phyloP scores from a whole-genome alignment of 30 jellyfish, hydroid and myxozoan species.

The Aurelia sp. region DNA sequence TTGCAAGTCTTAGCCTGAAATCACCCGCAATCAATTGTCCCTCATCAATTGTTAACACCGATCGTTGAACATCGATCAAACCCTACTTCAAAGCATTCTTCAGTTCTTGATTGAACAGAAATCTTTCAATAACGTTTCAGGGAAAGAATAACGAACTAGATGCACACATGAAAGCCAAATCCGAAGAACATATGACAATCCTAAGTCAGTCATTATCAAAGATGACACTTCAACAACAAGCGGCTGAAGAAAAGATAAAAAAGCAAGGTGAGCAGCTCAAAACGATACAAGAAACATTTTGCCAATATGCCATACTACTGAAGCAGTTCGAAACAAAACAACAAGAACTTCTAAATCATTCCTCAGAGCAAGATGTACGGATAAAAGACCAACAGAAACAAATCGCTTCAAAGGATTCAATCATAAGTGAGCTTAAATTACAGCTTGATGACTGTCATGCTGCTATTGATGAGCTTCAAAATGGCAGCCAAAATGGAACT shows the following conservation, averaged over 20 bases:
- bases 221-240: slow-evolving; percentile 57
- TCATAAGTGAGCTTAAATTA: slow-evolving; percentile 42
- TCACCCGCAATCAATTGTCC: no score
- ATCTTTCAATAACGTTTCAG: slow-evolving; percentile 12
- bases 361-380: slow-evolving; percentile 15
- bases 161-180: slow-evolving; percentile 49
- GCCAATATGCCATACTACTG: slow-evolving; percentile 51
- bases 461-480: slow-evolving; percentile 34
- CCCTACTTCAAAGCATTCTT: no score
- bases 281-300: slow-evolving; percentile 54
- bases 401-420: slow-evolving; percentile 31
- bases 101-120: no score
- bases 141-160: slow-evolving; percentile 70
- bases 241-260: slow-evolving; percentile 47
- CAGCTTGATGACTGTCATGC: slow-evolving; percentile 58
- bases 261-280: slow-evolving; percentile 49
- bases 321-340: slow-evolving; percentile 47
- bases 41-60: no score
- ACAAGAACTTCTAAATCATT: slow-evolving; percentile 17
- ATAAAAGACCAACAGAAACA: slow-evolving; percentile 34
- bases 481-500: slow-evolving; percentile 71
- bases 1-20: no score
- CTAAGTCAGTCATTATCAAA: slow-evolving; percentile 65
- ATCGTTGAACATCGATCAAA: no score
- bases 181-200: slow-evolving; percentile 63